Evolutionary conservation across 1,140 invertebrate species (phyloP).

Genomic region (Platyscapa corneri): DNA sequence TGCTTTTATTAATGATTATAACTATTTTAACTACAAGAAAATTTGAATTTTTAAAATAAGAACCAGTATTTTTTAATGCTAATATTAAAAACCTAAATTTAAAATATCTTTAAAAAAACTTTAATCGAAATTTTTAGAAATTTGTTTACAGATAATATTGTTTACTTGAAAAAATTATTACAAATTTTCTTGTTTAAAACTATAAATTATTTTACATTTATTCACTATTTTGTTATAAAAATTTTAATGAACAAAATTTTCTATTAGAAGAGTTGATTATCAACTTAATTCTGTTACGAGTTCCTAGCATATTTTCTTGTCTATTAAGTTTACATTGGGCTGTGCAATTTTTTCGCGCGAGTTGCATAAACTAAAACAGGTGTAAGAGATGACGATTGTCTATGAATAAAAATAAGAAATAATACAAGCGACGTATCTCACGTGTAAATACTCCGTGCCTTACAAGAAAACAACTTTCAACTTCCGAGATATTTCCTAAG

Average conservation of each 20-base stretch:
- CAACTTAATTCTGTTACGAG: slow-evolving; percentile 31
- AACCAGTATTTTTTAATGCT: too few relatives aligned
- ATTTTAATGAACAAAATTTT: background rate
- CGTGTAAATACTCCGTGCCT: slow-evolving; percentile 51
- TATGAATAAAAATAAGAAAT: slow-evolving; percentile 32
- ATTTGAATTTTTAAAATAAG: too few relatives aligned
- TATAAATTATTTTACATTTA: background rate
- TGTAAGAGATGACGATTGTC: slow-evolving; percentile 33
- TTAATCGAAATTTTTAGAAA: too few relatives aligned
- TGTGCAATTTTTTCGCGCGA: slow-evolving; percentile 46
- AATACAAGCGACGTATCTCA: slow-evolving; percentile 17
- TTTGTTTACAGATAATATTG: background rate
- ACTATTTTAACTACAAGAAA: background rate
- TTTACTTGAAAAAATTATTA: too few relatives aligned
- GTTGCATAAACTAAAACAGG: slow-evolving; percentile 30
- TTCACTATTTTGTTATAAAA: background rate
- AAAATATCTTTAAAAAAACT: background rate
- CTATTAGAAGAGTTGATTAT: background rate
- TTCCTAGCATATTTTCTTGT: slow-evolving; percentile 47
- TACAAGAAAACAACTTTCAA: slow-evolving; percentile 49
- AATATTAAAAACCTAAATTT: too few relatives aligned
- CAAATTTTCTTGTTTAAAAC: background rate
- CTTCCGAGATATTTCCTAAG: slow-evolving; percentile 38
- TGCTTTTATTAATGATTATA: background rate
- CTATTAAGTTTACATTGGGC: slow-evolving; percentile 42